These are phyloP conservation scores for Melanerpes formicivorus DNA, from an alignment of 2,113 vertebrate genomes.

Conservation along the genomic window DNA sequence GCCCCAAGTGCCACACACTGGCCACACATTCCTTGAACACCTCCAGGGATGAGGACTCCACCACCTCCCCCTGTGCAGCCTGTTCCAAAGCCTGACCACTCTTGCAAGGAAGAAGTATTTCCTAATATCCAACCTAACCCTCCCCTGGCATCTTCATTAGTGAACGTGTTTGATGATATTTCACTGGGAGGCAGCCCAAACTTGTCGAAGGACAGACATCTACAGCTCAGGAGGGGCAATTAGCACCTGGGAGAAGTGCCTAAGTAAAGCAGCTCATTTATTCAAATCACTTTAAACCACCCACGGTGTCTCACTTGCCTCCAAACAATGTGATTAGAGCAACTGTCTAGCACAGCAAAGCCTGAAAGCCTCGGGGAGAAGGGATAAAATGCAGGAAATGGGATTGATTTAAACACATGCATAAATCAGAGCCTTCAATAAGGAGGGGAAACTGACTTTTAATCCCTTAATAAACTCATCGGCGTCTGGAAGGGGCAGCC, in stretches of 20 bases:
- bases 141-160: background rate
- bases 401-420: background rate
- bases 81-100: too few relatives aligned
- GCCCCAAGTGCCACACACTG: too few relatives aligned
- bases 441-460: slow-evolving; percentile 15
- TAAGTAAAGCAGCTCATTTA: background rate
- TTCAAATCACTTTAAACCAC: background rate
- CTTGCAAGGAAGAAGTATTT: too few relatives aligned
- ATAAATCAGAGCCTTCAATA: slow-evolving; percentile 28
- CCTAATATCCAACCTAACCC: too few relatives aligned
- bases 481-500: background rate
- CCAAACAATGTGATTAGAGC: slow-evolving; percentile 5
- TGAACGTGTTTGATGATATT: accelerated
- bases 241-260: background rate
- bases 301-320: background rate
- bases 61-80: too few relatives aligned
- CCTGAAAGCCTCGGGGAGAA: slow-evolving; percentile 15
- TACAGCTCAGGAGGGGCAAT: background rate
- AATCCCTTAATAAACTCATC: slow-evolving; percentile 16
- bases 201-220: background rate
- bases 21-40: too few relatives aligned
- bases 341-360: background rate
- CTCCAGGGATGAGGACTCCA: too few relatives aligned
- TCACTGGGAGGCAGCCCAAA: background rate
- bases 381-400: slow-evolving; percentile 26